Base-by-base conservation (phyloP, 2,797 vertebrate species). In the Periparus ater region DNA sequence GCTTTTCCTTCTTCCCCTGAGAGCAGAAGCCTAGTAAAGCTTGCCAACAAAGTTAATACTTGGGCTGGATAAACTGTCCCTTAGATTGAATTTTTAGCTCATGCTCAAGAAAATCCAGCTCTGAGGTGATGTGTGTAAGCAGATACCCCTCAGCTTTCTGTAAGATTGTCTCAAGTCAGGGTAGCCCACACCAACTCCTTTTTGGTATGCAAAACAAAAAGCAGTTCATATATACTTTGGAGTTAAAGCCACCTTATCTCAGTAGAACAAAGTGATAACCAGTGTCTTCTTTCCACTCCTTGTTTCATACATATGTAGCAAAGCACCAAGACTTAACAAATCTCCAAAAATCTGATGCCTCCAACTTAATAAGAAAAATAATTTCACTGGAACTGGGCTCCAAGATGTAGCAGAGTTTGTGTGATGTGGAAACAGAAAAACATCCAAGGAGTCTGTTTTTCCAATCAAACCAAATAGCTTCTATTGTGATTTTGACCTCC, bases 31-130 rank as follows among this genome's bases (percentile, higher is more conserved):
- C 40, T 44, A 88, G 73, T 32, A 90, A 94, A 83, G 42, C 53
- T 36, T 66, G 90, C 85, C 93, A 96, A 82, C 36, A 88, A 77
- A 80, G 75, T 70, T 53, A 95, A 91, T 94, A 60, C 57, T 74
- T 60, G 25, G 26, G 45, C 40, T 91, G 68, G 53, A 80, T 34
- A 80, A 95, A 83, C 30, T 88, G 44, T 40, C 12, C 45, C 70
- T 76, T 82, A 67, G 25, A 91, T 67, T 73, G 19, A 47, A 50
- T 22, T 60, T 88, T 63, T 47, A 89, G 78, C 42, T 91, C 45
- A 77, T 34, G 12, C 61, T 87, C 36, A 89, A 32, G 38, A 57
- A 93, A 79, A 85, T 76, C 27, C 75, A 85, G 34, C 42, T 93
- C 75, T 67, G 48, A 77, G 25, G 18, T 66, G 55, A 85, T 75